A percentile compares a stretch with the other conserved stretches of the same genome.
These are phyloP conservation scores for Drosophila ercepeae DNA, from an alignment of 1,140 invertebrate genomes.

Conservation along the genomic window DNA sequence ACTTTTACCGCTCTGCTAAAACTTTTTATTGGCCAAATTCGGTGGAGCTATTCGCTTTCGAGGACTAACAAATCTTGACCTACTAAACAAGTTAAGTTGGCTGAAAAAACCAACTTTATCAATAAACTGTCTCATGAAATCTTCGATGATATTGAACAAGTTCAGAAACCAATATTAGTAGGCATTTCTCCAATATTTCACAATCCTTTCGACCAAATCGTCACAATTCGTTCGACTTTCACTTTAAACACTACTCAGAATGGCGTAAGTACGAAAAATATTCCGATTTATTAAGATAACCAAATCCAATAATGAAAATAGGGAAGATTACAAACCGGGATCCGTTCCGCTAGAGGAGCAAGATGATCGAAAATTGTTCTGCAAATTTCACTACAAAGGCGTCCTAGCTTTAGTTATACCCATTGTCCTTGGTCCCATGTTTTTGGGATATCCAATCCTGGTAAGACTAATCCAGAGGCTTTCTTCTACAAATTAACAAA, in stretches of 20 bases:
- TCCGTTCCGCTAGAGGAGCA: constrained; percentile 20
- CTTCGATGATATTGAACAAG: too few species aligned
- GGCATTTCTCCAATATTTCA: background rate
- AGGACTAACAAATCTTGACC: constrained; percentile 22
- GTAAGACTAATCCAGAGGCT: constrained; percentile 5
- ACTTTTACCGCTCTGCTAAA: constrained; percentile 29
- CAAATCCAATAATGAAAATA: background rate
- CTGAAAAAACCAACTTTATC: constrained; percentile 51
- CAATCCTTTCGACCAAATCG: background rate
- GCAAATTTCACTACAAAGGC: constrained; percentile 59
- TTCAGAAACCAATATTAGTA: background rate
- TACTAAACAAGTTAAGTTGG: constrained; percentile 35
- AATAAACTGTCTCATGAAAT: constrained; percentile 49
- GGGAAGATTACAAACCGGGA: constrained; percentile 52
- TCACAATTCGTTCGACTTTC: background rate
- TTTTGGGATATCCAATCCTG: constrained; percentile 7
- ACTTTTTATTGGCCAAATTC: constrained; percentile 73
- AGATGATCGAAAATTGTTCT: constrained; percentile 50
- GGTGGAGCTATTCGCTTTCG: constrained; percentile 9
- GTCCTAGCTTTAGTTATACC: constrained; percentile 43
- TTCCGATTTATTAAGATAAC: too few species aligned
- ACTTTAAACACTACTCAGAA: background rate
- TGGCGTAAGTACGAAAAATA: background rate
- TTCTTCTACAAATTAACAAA: background rate
- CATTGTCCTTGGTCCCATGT: constrained; percentile 29